Conservation (phyloP, 2,797 vertebrate species). For the Peromyscus eremicus region DNA sequence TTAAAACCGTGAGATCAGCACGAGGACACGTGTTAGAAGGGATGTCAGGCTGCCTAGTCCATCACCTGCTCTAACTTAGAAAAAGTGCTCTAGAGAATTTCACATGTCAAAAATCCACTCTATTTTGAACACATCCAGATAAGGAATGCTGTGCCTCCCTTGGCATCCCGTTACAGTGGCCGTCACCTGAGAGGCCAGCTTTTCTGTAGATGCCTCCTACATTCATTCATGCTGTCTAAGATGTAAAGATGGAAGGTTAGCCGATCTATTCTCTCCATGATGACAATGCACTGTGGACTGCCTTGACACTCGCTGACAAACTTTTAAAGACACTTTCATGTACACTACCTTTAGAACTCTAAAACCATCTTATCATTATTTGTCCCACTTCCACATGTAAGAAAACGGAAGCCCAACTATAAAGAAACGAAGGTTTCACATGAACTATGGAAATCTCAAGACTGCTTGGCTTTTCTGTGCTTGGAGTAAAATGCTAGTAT, state of each 20-base stretch:
- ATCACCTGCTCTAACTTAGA: constrained; percentile 31
- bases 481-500: neutral
- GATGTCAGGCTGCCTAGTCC: neutral
- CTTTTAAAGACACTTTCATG: constrained; percentile 1
- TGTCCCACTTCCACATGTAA: constrained; percentile 28
- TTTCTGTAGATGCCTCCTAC: constrained; percentile 60
- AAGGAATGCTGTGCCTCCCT: constrained; percentile 53
- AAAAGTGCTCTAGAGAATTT: constrained; percentile 61
- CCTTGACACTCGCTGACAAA: neutral
- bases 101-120: constrained; percentile 62
- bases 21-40: neutral
- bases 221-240: neutral
- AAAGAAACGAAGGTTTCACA: neutral
- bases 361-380: constrained; percentile 15
- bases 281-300: neutral
- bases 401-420: neutral
- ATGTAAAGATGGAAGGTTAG: neutral
- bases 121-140: constrained; percentile 65
- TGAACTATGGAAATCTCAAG: neutral
- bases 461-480: neutral
- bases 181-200: constrained; percentile 24
- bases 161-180: constrained; percentile 58
- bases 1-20: neutral
- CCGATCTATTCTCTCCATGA: neutral
- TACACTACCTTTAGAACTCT: constrained; percentile 4